Conservation (phyloP, 2,113 vertebrate genomes). For the Thalassoma bifasciatum region DNA sequence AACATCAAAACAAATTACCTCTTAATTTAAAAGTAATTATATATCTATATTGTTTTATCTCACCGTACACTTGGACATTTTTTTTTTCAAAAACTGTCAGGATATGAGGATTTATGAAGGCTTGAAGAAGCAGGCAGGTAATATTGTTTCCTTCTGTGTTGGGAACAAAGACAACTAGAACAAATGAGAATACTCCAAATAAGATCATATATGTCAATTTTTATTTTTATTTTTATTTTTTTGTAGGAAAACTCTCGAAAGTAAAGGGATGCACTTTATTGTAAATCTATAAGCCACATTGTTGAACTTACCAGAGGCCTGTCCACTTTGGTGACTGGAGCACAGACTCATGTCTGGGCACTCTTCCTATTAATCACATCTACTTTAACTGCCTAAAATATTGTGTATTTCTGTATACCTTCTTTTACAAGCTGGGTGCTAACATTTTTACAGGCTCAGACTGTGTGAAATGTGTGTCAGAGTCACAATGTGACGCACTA, state of each 20-base stretch:
- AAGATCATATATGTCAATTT: too few species aligned
- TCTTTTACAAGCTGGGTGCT: too few species aligned
- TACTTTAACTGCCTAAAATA: too few species aligned
- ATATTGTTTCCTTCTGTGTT: background rate
- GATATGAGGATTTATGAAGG: background rate
- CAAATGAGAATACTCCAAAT: background rate
- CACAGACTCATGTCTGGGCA: too few species aligned
- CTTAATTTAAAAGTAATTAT: slow-evolving; percentile 35
- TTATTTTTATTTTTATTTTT: too few species aligned
- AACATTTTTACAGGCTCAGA: too few species aligned
- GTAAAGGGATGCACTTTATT: background rate
- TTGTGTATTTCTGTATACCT: too few species aligned
- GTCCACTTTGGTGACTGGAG: too few species aligned
- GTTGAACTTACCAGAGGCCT: background rate
- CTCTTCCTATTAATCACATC: too few species aligned
- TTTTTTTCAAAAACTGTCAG: background rate
- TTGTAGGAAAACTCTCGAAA: background rate
- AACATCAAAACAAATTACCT: slow-evolving; percentile 22
- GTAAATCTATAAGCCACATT: background rate
- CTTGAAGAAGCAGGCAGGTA: background rate
- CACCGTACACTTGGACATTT: background rate
- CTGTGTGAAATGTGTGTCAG: too few species aligned
- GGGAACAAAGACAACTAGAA: slow-evolving; percentile 12
- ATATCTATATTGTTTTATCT: background rate
- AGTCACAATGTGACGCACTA: too few species aligned